Base-by-base conservation (phyloP, 2,113 vertebrate genomes). In the Pseudorhombus dupliciocellatus region DNA sequence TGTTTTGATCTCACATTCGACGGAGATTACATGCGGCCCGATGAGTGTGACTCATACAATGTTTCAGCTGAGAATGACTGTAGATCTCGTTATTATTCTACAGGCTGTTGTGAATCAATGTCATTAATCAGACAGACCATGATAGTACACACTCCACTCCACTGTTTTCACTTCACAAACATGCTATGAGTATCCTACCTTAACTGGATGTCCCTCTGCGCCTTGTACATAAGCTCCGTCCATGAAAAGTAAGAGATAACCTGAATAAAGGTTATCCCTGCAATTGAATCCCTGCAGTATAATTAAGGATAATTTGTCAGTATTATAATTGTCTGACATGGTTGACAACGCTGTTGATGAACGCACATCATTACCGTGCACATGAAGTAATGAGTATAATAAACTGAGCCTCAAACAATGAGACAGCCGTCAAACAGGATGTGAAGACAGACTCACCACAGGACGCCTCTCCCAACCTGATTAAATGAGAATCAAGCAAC, bases 401-500 rank as follows among this genome's bases (percentile, higher is more conserved):
- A 48, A 24, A 40, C 50, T 22, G 7, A 28, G 16, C 4, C 40
- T 62, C n/a, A 21, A 64, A 70, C 31, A 75, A 64, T 73, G 46
- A 73, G 65, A 76, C 28, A 55, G 37, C 73, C 37, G 65, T 76
- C 37, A 40, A 21, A 46, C 62, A 80, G 77, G 86, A 83, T 70
- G 60, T 56, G 61, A 63, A 65, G 66, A 80, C 66, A 58, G 63
- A 80, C 66, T 81, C 79, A 54, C 73, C 70, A 51, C 79, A 65
- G 84, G 79, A 66, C 4, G 30, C 53, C 4, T 48, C 7, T 81
- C 62, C 44, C 54, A 65, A 56, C 20, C 72, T 83, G 75, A 86
- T 83, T 85, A 66, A 83, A 82, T 69, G 70, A 51, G 65, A 88
- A 61, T 56, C 54, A 50, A 63, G 59, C 58, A 51, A 42, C 55